These are phyloP conservation scores for Biston stratarius DNA, from an alignment of 2,888 invertebrate genomes.

Conservation along the genomic window DNA sequence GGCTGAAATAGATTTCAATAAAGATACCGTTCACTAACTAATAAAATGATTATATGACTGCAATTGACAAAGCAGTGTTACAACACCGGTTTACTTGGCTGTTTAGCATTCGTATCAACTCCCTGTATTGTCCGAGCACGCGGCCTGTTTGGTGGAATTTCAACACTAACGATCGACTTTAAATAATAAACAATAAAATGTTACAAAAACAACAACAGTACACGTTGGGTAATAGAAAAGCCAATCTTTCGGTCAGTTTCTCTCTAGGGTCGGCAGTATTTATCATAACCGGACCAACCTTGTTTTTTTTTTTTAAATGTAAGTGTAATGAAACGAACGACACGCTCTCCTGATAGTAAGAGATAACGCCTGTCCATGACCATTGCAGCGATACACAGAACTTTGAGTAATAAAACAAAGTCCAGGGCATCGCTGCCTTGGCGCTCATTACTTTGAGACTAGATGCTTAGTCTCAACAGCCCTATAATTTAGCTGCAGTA, in stretches of 20 bases:
- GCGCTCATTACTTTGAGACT: too few relatives aligned
- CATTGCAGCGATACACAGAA: not conserved
- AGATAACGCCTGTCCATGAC: too few relatives aligned
- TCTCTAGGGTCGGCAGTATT: not conserved
- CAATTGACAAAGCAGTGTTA: conserved; percentile 29
- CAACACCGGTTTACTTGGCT: conserved; percentile 30
- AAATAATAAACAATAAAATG: conserved; percentile 37
- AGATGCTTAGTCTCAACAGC: too few relatives aligned
- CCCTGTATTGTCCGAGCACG: conserved; percentile 40
- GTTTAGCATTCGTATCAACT: conserved; percentile 35
- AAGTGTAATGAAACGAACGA: too few relatives aligned
- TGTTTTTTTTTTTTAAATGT: not conserved
- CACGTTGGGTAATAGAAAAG: conserved; percentile 23
- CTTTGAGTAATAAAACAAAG: too few relatives aligned
- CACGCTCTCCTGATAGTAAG: too few relatives aligned
- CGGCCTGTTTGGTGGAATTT: conserved; percentile 36
- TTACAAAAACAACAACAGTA: conserved; percentile 33
- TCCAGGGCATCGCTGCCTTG: too few relatives aligned
- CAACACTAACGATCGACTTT: conserved; percentile 37
- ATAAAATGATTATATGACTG: conserved; percentile 20
- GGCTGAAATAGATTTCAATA: not conserved
- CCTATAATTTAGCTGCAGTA: too few relatives aligned
- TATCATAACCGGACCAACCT: not conserved
- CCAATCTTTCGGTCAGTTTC: not conserved
- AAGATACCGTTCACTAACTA: not conserved